Evolutionary conservation across 2,797 vertebrate genomes (phyloP).

Genomic region (Sciurus vulgaris): DNA sequence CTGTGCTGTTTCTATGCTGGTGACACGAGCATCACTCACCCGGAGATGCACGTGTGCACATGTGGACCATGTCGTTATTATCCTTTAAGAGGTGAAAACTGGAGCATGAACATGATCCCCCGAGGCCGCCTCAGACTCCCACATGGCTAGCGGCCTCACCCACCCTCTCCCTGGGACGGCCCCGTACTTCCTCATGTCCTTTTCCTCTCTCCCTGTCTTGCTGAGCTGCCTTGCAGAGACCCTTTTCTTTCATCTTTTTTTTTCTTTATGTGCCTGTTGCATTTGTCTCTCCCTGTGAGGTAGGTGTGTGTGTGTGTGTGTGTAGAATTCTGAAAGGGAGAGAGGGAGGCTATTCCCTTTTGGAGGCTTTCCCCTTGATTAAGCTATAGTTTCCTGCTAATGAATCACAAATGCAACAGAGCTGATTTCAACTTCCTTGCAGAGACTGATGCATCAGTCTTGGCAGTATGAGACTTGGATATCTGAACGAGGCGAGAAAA

Average conservation of each 20-base stretch:
- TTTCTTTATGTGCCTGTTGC: neutral
- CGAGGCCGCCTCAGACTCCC: neutral
- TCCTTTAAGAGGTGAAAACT: neutral
- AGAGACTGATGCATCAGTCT: neutral
- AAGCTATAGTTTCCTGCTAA: neutral
- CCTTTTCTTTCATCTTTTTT: neutral
- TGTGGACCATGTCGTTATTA: neutral
- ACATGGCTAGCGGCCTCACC: neutral
- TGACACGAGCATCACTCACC: neutral
- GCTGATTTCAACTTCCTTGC: accelerated
- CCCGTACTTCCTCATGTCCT: neutral
- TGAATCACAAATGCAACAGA: neutral
- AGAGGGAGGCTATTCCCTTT: neutral
- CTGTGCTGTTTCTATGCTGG: neutral
- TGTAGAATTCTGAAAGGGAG: neutral
- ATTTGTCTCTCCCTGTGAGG: neutral
- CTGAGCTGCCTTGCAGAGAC: neutral
- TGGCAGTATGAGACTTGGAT: neutral
- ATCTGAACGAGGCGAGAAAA: neutral
- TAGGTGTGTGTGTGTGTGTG: neutral
- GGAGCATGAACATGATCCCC: neutral
- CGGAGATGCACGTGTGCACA: neutral
- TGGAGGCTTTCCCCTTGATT: slow-evolving; percentile 6
- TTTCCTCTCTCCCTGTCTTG: neutral
- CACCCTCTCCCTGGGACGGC: neutral